Evolutionary conservation across 2,797 vertebrate genomes (phyloP).

Genomic region (Petrocephalus schoutedeni): DNA sequence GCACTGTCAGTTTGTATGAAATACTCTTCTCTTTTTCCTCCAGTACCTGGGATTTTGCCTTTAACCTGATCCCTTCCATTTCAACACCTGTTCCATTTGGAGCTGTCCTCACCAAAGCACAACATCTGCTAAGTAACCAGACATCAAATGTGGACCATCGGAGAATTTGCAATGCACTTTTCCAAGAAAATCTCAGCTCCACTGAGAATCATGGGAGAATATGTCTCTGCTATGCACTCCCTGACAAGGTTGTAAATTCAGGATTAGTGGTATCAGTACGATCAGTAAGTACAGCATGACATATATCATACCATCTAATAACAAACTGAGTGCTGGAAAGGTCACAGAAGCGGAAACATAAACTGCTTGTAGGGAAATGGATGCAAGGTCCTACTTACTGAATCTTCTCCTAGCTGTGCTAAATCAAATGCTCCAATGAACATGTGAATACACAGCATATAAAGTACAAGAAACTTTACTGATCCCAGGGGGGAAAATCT

Average conservation of each 20-base stretch:
- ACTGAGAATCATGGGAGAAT: slow-evolving; percentile 31
- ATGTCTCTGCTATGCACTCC: slow-evolving; percentile 54
- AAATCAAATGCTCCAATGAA: background rate
- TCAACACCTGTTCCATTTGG: slow-evolving; percentile 13
- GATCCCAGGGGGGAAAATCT: background rate
- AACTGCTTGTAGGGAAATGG: slow-evolving; percentile 23
- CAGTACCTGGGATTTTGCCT: slow-evolving; percentile 1
- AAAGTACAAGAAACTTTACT: background rate
- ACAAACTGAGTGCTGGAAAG: slow-evolving; percentile 44
- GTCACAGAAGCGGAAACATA: slow-evolving; percentile 46
- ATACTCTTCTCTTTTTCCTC: background rate
- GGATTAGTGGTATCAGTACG: slow-evolving; percentile 54
- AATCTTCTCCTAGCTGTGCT: background rate
- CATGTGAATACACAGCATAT: background rate
- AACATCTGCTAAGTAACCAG: slow-evolving; percentile 18
- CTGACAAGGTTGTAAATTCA: slow-evolving; percentile 50
- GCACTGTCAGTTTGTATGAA: background rate
- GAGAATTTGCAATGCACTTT: background rate
- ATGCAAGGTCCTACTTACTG: background rate
- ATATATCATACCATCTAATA: slow-evolving; percentile 60
- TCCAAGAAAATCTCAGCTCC: slow-evolving; percentile 6
- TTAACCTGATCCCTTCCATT: slow-evolving; percentile 19
- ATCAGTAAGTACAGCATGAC: slow-evolving; percentile 50
- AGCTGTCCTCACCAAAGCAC: background rate
- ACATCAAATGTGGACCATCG: background rate